Conservation (phyloP, 2,888 invertebrate genomes). For the Athalia cordata region DNA sequence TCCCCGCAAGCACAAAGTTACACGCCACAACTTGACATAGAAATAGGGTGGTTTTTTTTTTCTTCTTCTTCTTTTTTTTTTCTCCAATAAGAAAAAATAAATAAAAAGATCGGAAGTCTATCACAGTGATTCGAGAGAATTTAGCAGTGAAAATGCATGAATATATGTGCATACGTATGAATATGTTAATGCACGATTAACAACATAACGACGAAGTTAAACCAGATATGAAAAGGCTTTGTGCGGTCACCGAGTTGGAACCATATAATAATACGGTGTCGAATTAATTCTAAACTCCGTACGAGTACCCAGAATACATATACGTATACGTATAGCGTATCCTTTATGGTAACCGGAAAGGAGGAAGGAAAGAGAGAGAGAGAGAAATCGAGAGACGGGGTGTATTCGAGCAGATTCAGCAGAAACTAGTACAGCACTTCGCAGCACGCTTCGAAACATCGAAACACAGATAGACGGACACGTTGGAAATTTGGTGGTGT, state of each 20-base stretch:
- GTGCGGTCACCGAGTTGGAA: constrained; percentile 33
- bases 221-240: constrained; percentile 26
- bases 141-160: too few relatives aligned
- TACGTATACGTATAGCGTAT: neutral
- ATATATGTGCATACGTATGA: constrained; percentile 23
- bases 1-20: too few relatives aligned
- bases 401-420: constrained; percentile 16
- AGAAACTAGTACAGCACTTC: constrained; percentile 27
- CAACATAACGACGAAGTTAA: constrained; percentile 2
- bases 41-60: too few relatives aligned
- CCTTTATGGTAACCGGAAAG: constrained; percentile 25
- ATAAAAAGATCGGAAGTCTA: too few relatives aligned
- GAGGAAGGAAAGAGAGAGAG: neutral
- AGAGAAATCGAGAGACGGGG: too few relatives aligned
- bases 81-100: too few relatives aligned
- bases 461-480: neutral
- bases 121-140: too few relatives aligned
- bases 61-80: too few relatives aligned
- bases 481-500: too few relatives aligned
- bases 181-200: constrained; percentile 32
- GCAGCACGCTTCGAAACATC: constrained; percentile 20
- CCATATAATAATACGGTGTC: constrained; percentile 35
- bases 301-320: neutral
- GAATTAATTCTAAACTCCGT: constrained; percentile 33
- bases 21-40: too few relatives aligned